Base-by-base conservation (phyloP, 2,113 vertebrate species). In the Nibea coibor region DNA sequence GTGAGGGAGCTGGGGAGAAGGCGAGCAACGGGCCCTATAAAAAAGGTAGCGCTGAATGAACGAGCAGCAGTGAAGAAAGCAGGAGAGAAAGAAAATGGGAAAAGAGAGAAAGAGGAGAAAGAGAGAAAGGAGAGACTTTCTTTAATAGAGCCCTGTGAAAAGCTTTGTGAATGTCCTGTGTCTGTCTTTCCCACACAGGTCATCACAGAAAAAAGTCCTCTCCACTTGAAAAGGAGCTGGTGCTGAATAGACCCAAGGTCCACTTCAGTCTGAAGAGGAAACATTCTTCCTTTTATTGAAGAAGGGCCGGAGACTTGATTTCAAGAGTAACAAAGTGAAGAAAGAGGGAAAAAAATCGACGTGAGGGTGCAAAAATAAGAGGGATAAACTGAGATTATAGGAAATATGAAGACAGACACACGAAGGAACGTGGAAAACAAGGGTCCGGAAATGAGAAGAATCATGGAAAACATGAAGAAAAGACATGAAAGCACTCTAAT, bases 151-250 rank as follows among this genome's bases (percentile, higher is more conserved):
- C 59, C 63, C 78, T 86, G 61, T 91, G 84, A 93, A 92, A 87
- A 78, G 81, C 82, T 86, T 80, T 81, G 84, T 92, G 89, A 94
- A 92, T 75, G 79, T 66, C 81, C 80, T 76, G 58, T 64, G 63
- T 72, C 85, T 85, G 87, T 82, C 81, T 92, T 93, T 94, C 92
- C 91, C 93, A 93, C 93, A 93, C 76, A 74, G 67, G 67, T 73
- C 72, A 79, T 53, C 45, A 62, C 66, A 82, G 69, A 39, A 84
- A 88, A 88, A 84, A 50, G 45, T 90, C 65, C 76, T 78, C 63
- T 81, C 57, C 75, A 83, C 74, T 84, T 92, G 63, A 93, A 91
- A 94, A 91, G 83, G 20, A 81, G 64, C 66, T 65, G 75, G 14
- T 47, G 59, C 26, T 90, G 73, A 86, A 89, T 59, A 65, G 81